These are phyloP conservation scores for Icerya purchasi DNA, from an alignment of 2,888 invertebrate genomes.

Conservation along the genomic window DNA sequence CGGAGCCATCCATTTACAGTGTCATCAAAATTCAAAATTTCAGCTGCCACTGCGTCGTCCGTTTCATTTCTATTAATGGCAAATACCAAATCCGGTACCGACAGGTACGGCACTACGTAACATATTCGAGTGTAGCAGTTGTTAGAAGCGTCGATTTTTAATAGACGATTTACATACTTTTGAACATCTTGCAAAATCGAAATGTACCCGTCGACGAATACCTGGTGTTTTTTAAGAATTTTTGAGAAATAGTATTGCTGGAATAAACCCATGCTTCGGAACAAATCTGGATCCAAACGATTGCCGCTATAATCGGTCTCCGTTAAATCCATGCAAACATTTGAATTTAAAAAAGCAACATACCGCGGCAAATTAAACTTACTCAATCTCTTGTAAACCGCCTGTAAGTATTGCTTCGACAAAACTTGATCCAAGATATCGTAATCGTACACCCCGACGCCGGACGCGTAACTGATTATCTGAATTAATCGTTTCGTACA, in stretches of 20 bases:
- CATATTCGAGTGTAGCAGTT: not conserved
- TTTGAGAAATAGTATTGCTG: no score
- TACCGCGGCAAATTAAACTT: not conserved
- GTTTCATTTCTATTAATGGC: not conserved
- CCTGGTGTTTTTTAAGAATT: no score
- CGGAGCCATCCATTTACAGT: not conserved
- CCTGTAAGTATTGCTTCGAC: not conserved
- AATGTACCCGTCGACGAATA: no score
- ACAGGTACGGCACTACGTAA: constrained; percentile 4
- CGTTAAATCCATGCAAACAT: not conserved
- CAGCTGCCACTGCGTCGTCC: not conserved
- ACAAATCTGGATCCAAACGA: not conserved
- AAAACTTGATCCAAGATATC: not conserved
- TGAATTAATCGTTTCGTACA: not conserved
- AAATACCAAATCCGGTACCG: constrained; percentile 1
- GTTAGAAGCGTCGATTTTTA: no score
- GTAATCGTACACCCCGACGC: not conserved
- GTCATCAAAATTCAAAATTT: not conserved
- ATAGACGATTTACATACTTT: no score
- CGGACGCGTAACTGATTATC: not conserved
- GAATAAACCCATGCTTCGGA: no score
- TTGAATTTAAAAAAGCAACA: not conserved
- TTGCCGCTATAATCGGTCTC: not conserved
- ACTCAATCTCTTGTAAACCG: not conserved
- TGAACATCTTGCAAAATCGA: no score